Percentiles rank a stretch among this genome's conserved stretches.
Conservation (phyloP, 2,113 vertebrate species). For the Otolemur garnettii region DNA sequence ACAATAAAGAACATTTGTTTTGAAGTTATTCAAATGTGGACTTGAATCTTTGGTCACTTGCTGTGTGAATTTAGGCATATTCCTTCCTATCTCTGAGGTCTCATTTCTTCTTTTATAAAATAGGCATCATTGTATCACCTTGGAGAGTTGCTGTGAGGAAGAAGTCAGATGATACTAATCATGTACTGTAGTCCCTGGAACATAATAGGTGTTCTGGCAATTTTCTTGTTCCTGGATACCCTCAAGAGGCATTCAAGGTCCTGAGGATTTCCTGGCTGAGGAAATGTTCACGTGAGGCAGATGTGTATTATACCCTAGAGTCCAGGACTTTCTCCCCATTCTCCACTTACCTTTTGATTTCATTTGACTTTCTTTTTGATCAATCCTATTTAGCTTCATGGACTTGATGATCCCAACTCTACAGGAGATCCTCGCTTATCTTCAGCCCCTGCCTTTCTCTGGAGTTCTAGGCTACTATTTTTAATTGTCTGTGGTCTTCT, state of each 20-base stretch:
- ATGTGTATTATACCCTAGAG: background rate
- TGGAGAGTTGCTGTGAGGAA: background rate
- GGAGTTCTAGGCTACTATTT: background rate
- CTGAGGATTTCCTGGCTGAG: background rate
- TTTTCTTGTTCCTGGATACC: accelerated
- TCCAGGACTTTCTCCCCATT: background rate
- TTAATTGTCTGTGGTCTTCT: background rate
- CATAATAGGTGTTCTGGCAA: background rate
- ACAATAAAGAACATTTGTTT: background rate
- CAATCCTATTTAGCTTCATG: background rate
- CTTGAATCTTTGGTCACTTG: background rate
- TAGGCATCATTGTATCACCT: background rate
- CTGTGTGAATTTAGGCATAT: constrained; percentile 42
- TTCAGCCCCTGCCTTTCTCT: background rate
- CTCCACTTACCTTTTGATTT: background rate
- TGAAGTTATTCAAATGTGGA: background rate
- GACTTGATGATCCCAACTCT: background rate
- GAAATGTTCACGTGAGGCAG: background rate
- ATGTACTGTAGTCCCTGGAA: background rate
- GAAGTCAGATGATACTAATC: background rate
- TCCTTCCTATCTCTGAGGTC: background rate
- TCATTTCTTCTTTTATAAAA: background rate
- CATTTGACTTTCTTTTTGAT: background rate
- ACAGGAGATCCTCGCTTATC: background rate
- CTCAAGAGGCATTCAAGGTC: background rate